Percentiles rank a stretch among this genome's conserved stretches.
Evolutionary conservation across 1,140 invertebrate genomes (phyloP).

Genomic region (Liolophura sinensis): DNA sequence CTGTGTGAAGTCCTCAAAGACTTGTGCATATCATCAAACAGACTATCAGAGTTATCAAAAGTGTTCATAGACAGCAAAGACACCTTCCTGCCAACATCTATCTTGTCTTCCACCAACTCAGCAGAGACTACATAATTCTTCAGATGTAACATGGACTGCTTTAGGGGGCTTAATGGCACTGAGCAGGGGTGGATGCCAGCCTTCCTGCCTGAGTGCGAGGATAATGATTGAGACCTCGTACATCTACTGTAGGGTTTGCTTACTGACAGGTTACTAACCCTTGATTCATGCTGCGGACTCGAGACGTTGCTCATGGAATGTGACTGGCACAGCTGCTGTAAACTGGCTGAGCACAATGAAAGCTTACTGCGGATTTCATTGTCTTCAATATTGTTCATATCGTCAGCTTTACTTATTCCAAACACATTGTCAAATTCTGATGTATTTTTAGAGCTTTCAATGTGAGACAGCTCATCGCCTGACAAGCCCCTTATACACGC

Average conservation of each 20-base stretch:
- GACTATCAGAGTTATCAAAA: conserved; percentile 21
- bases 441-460: conserved; percentile 23
- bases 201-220: neutral
- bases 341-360: too few species aligned
- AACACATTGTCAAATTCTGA: conserved; percentile 4
- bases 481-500: neutral
- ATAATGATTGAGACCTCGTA: conserved; percentile 6
- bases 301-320: neutral
- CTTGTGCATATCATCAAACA: conserved; percentile 20
- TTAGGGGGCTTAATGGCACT: conserved; percentile 8
- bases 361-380: neutral
- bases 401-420: conserved; percentile 4
- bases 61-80: neutral
- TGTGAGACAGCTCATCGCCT: conserved; percentile 28
- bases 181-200: neutral
- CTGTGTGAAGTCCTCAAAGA: neutral
- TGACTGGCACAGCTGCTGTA: neutral
- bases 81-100: neutral
- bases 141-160: conserved; percentile 16
- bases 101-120: conserved; percentile 11
- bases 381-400: neutral
- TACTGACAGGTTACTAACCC: neutral
- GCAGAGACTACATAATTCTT: conserved; percentile 23
- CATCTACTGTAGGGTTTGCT: conserved; percentile 8
- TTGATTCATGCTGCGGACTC: neutral